Base-by-base conservation (phyloP, 2,797 vertebrate species). In the Tachyglossus aculeatus region DNA sequence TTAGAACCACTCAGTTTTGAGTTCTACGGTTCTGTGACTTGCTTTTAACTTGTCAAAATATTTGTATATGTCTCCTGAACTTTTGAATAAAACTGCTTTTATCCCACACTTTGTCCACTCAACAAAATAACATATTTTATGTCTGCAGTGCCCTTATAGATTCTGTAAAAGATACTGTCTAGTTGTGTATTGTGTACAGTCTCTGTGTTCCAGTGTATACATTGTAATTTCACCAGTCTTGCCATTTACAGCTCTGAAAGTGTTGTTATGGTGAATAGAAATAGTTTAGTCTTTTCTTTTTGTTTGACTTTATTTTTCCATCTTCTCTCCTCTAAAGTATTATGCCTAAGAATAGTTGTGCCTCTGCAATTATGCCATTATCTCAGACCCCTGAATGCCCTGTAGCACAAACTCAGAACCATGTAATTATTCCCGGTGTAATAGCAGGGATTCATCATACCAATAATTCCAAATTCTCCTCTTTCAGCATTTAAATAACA, bases 221-320 rank as follows among this genome's bases (percentile, higher is more conserved):
- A 36, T 74, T 84, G 48, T 72, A 82, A 82, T 86, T 87, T 87
- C 74, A 51, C 70, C 85, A 67, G 81, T 66, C 55, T 74, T 83
- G 66, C 65, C 56, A 76, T 66, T 77, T 82, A 75, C 62, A 72
- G 63, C 61, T 81, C 83, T 64, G 65, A 65, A 81, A 50, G 76
- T 74, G 70, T 43, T 57, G 62, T 82, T 85, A 71, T 76, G 58
- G 58, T 75, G 71, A 89, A 78, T 76, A 86, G 80, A 88, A 86
- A 66, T 83, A 71, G 64, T 75, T 83, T 65, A 61, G 67, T 78
- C 53, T 78, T 82, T 83, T 77, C 61, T 70, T 74, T 81, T 86
- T 66, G 56, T 64, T 59, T 22, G 31, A 34, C 66, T 76, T 81
- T 77, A 67, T 59, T 58, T 82, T 59, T 83, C 65, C 50, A 27